A percentile compares a stretch with the other conserved stretches of the same genome.
Conservation (phyloP, 2,888 invertebrate genomes). For the Aphidius colemani region DNA sequence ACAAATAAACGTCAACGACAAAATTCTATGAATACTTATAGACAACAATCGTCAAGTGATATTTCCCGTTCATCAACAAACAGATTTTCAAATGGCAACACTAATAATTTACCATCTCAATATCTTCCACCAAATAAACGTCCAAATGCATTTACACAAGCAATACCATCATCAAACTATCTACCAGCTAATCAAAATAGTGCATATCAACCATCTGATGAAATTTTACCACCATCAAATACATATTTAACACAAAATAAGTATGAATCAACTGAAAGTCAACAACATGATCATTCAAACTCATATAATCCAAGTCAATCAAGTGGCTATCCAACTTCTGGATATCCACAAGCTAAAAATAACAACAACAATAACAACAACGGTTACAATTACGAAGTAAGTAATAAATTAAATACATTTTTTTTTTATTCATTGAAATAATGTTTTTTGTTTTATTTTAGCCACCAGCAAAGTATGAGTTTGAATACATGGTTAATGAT, state of each 20-base stretch:
- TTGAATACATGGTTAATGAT: conserved; percentile 56
- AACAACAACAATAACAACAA: conserved; percentile 6
- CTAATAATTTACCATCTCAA: conserved; percentile 24
- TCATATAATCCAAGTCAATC: conserved; percentile 12
- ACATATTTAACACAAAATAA: conserved; percentile 34
- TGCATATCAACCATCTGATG: conserved; percentile 19
- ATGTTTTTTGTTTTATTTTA: conserved; percentile 28
- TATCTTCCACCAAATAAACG: conserved; percentile 34
- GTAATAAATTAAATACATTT: background rate
- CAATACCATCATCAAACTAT: conserved; percentile 57
- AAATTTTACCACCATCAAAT: conserved; percentile 30
- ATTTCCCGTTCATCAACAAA: conserved; percentile 13
- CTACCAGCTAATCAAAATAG: conserved; percentile 54
- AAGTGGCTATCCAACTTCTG: conserved; percentile 23
- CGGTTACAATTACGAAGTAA: conserved; percentile 29
- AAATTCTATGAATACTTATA: background rate
- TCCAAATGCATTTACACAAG: conserved; percentile 31
- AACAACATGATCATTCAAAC: conserved; percentile 15
- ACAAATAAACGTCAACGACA: conserved; percentile 20
- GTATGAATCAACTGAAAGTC: conserved; percentile 7
- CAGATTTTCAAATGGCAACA: background rate
- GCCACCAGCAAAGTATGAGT: conserved; percentile 54
- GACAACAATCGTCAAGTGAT: too few relatives aligned
- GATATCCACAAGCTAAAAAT: conserved; percentile 4
- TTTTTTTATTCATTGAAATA: conserved; percentile 9